Base-by-base conservation (phyloP, 2,888 invertebrate species). In the Brachylomia viminalis region DNA sequence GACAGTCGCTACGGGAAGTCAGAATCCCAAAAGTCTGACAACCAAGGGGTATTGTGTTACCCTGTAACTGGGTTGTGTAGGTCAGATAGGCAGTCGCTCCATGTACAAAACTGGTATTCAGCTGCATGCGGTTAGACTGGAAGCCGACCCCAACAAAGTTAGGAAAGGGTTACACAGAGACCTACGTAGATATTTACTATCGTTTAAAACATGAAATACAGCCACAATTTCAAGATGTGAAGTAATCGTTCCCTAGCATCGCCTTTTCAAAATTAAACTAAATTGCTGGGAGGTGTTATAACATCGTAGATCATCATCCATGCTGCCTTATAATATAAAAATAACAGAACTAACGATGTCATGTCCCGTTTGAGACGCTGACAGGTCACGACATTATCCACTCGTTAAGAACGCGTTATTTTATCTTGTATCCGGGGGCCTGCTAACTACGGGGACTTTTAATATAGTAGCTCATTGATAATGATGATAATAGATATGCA, bases 331-430 rank as follows among this genome's bases (percentile, higher is more conserved):
- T 54, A 27, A 54, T 52, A 52, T 45, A 20, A 61, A 71, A 20
- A 59, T 20, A 20, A 23, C 2, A 23, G 13, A 52, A 58, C 33
- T 73, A 45, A 82, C 45, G 62, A 59, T 30, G 33, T 75, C 75
- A 70, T n/a, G 13, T 58, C n/a, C 30, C 80, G 72, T 58, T 15
- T 2, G 62, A 45, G 74, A 45, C 52, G 15, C 47, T 45, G 17
- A 11, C 38, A 13, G 13, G 15, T 2, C 52, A 47, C 54, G 56
- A 65, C n/a, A 27, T 27, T 52, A 58, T 61, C 20, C 17, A 15
- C 59, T 70, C 61, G 59, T 75, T 79, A 71, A 15, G 10, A 45
- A 49, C 38, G 0, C 2, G 42, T 59, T 72, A 59, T 59, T 73
- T 62, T 47, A 64, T 79, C 47, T 45, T 68, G 30, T n/a, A 1